Base-by-base conservation (phyloP, 2,888 invertebrate species). In the Sesia apiformis region DNA sequence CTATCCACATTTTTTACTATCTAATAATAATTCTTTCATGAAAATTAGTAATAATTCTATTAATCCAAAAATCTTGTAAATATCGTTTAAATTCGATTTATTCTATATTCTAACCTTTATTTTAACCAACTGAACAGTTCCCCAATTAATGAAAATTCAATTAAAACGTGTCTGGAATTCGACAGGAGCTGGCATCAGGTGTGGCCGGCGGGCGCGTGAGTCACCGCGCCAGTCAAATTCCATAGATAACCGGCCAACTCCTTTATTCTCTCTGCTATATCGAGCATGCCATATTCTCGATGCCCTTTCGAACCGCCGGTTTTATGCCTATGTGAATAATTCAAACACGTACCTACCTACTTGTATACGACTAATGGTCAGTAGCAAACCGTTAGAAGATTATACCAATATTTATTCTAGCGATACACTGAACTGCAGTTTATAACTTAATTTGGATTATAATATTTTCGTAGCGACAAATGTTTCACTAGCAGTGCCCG, bases 201-300 rank as follows among this genome's bases (percentile, higher is more conserved):
- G 87, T 84, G 87, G 86, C 80, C 79, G 72, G 66, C 61, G 65
- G 67, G 69, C 64, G 70, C 70, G 73, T 87, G 87, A 85, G 69
- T 85, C 86, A 83, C 69, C 65, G 72, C 74, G 71, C 77, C 63
- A 63, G 72, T 76, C 75, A 71, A 85, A 88, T 88, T 83, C 87
- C 87, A 68, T 76, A 82, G 84, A 84, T 83, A 84, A 78, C 77
- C 75, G 74, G 73, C 71, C 78, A 76, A 81, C 78, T 81, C 81
- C 83, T 84, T 84, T 84, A 76, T 76, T 72, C 75, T 76, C 72
- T 67, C 69, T 62, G 62, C 63, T 67, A 61, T 64, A 80, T 78
- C 78, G 76, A 78, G 74, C 78, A 76, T 71, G 70, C 76, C 75
- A 73, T 78, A 78, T 75, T 75, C 75, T 64, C 69, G 66, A 70